Percentiles rank a stretch among this genome's conserved stretches.
These are phyloP conservation scores for Candoia aspera DNA, from an alignment of 2,113 vertebrate species.

Conservation along the genomic window DNA sequence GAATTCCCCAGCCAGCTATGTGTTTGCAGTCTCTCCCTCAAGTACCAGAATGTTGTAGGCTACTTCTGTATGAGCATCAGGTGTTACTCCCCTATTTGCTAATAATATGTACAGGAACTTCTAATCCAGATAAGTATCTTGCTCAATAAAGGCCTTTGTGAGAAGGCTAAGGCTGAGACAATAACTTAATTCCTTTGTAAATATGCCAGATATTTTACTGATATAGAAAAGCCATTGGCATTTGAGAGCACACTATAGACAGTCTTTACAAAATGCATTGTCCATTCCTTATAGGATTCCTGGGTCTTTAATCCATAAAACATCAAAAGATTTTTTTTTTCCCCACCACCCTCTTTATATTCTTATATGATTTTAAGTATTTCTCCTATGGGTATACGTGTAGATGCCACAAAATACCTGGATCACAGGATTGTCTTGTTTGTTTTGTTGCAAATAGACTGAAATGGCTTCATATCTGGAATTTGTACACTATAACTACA, in stretches of 20 bases:
- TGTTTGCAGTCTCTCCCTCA: background rate
- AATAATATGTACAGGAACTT: background rate
- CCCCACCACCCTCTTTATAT: background rate
- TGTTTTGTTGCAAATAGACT: background rate
- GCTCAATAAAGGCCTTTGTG: constrained; percentile 9
- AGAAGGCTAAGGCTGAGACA: constrained; percentile 29
- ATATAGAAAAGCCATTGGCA: constrained; percentile 5
- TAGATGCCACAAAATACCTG: background rate
- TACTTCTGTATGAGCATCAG: background rate
- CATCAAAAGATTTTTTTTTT: background rate
- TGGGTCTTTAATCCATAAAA: background rate
- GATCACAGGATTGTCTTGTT: background rate
- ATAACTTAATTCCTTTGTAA: background rate
- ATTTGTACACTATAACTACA: background rate
- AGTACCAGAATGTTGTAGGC: background rate
- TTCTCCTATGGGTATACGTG: background rate
- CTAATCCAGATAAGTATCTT: background rate
- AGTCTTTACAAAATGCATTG: background rate
- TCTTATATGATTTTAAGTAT: background rate
- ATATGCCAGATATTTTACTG: constrained; percentile 34
- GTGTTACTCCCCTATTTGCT: constrained; percentile 6
- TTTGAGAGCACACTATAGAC: background rate
- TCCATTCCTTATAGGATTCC: background rate
- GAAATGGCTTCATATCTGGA: background rate
- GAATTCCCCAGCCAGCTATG: too few relatives aligned